A percentile compares a stretch with the other conserved stretches of the same genome.
phyloP scores from a whole-genome alignment of 64 coral and sea anemone genomes.

The Montipora efflorescens region DNA sequence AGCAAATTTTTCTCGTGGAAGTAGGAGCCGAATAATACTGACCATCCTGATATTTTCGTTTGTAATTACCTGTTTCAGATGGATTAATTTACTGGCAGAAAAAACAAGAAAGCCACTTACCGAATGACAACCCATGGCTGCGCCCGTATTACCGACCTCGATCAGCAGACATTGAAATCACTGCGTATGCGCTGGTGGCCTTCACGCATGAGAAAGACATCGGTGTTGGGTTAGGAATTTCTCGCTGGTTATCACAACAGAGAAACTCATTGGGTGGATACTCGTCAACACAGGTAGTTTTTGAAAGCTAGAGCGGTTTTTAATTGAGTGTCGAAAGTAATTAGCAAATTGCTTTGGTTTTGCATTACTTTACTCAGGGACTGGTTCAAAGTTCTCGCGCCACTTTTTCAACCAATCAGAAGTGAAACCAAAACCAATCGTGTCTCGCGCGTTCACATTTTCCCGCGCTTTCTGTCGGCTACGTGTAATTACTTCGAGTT shows the following conservation, averaged over 20 bases:
- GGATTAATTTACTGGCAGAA: constrained; percentile 91
- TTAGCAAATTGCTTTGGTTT: no score
- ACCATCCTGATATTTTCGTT: not conserved
- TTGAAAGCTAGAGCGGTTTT: not conserved
- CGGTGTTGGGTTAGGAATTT: constrained; percentile 66
- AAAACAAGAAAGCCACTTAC: constrained; percentile 27
- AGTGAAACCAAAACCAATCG: no score
- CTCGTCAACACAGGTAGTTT: constrained; percentile 82
- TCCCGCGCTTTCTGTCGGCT: no score
- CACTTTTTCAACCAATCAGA: no score
- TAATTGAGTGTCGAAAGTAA: not conserved
- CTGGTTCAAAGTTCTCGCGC: no score
- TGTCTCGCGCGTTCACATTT: no score
- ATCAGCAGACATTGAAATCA: constrained; percentile 98
- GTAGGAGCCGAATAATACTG: not conserved
- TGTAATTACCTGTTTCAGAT: constrained; percentile 38
- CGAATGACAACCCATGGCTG: constrained; percentile 47
- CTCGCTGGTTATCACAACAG: constrained; percentile 95
- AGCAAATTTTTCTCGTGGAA: not conserved
- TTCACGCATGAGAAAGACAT: constrained; percentile 60
- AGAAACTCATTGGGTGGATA: constrained; percentile 93
- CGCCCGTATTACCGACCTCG: constrained; percentile 91
- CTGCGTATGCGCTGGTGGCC: constrained; percentile 84
- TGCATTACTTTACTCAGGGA: no score
- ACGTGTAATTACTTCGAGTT: no score